Evolutionary conservation across 1,140 invertebrate species (phyloP), one percentile per base, ranked within the genome.

Genomic region (Meloidogyne chitwoodi): DNA sequence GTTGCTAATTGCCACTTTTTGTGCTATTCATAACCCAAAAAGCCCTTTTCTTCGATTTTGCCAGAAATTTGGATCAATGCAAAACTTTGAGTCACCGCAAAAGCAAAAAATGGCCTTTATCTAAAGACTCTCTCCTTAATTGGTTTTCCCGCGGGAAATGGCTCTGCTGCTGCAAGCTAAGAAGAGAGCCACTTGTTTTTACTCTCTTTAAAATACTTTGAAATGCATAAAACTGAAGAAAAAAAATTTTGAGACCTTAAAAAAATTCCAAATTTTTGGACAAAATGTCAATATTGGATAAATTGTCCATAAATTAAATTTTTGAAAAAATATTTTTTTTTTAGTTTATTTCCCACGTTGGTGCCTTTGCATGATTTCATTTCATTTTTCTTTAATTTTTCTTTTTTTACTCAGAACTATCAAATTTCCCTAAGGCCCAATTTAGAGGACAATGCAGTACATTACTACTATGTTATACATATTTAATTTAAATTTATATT

Each of bases 81-180:
- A n/a, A 31, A 34, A 31, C 65, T 67, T 41, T 0, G 2, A 19
- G 6, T 67, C 22, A 5, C 6, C 5, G 22, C 22, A 67, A 67
- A 31, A 41, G 5, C 6, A 8, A 31, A 31, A 41, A 41, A 41
- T 8, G 6, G 27, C 34, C 16, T 14, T 38, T 38, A 19, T 38
- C 64, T 16, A 66, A 67, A 67, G 29, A 41, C 65, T 19, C 22
- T 19, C 22, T 67, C 14, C 65, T 67, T 67, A 67, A 67, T 67
- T 67, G 65, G 65, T 67, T 26, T 67, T 67, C 65, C 65, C 65
- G 22, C 65, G 65, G 65, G 65, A 66, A 67, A 67, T 6, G 29
- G n/a, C n/a, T 38, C 34, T 38, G 34, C 34, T 38, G 3, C 19
- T n/a, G 48, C 48, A 56, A 56, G n/a, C 48, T n/a, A 22, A n/a